Evolutionary conservation across 2,113 vertebrate genomes (phyloP), one percentile per base, ranked within the genome.

Genomic region (Eira barbara): DNA sequence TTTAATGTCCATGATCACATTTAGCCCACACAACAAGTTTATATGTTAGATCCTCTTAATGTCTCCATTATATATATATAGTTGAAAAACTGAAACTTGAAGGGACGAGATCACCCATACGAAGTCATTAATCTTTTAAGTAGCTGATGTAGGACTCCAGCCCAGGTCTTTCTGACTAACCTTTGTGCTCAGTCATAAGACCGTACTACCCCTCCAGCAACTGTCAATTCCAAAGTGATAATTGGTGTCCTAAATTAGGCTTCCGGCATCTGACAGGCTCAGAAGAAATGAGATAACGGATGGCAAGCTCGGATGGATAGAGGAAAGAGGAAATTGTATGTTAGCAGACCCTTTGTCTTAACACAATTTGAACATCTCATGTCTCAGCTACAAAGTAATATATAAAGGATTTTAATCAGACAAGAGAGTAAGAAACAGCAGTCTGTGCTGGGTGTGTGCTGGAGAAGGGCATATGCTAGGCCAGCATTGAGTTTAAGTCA

Each of bases 291-390:
- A 78, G 86, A 91, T 91, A 73, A 76, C 11, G 3, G 80, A 76
- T 52, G 73, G 49, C 21, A 78, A 96, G 49, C 23, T 93, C 49
- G 65, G 71, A 85, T 73, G 71, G 71, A 9, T 74, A 84, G 42
- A 65, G 49, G 89, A 63, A 88, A 97, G 89, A 85, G 71, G 86
- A 90, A 91, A 85, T 73, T 89, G 59, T 63, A 63, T 73, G 85
- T 78, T 76, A 82, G 27, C 65, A 89, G 63, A 91, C 63, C 7
- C 71, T 97, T 61, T 82, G 36, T 76, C 31, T 91, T 80, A 34
- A 87, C 80, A 73, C n/a, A 42, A 61, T 91, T 49, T 85, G 89
- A 90, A 52, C 73, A 93, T 67, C 52, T 85, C 23, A 0, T 63
- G 69, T 84, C 93, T 97, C 63, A 85, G 57, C n/a, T 89, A 14